Percentiles rank a stretch among this genome's conserved stretches.
Evolutionary conservation across 2,888 invertebrate genomes (phyloP).

Genomic region (Hipparchia sbordonii): DNA sequence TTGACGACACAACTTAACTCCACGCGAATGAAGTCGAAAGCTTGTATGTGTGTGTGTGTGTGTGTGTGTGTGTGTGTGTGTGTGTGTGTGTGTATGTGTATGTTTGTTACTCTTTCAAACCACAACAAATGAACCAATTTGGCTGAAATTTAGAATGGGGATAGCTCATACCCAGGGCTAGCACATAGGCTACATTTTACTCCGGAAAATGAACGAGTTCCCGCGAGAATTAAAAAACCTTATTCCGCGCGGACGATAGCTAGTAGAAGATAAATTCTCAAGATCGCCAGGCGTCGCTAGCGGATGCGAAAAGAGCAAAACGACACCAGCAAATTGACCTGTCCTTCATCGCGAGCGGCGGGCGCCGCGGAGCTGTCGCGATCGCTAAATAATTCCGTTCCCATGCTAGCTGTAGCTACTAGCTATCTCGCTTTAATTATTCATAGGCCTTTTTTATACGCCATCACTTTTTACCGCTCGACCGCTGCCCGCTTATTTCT

Average conservation of each 20-base stretch:
- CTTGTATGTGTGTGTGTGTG: too few relatives aligned
- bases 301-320: constrained; percentile 63
- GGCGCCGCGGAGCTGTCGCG: constrained; percentile 71
- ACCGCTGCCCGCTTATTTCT: constrained; percentile 59
- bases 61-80: too few relatives aligned
- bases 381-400: constrained; percentile 78
- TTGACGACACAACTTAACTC: too few relatives aligned
- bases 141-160: too few relatives aligned
- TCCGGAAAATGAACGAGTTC: too few relatives aligned
- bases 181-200: too few relatives aligned
- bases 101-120: too few relatives aligned
- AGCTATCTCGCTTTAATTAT: constrained; percentile 82
- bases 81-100: too few relatives aligned
- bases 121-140: too few relatives aligned
- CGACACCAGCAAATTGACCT: constrained; percentile 78
- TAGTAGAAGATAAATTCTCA: constrained; percentile 43
- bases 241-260: background rate
- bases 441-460: constrained; percentile 80
- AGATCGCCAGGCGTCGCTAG: constrained; percentile 52
- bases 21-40: too few relatives aligned
- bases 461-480: constrained; percentile 78
- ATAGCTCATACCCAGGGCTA: too few relatives aligned
- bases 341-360: constrained; percentile 66
- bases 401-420: constrained; percentile 75
- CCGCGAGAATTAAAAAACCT: too few relatives aligned